phyloP scores from a whole-genome alignment of 1,140 invertebrate species.

The Scylla paramamosain region DNA sequence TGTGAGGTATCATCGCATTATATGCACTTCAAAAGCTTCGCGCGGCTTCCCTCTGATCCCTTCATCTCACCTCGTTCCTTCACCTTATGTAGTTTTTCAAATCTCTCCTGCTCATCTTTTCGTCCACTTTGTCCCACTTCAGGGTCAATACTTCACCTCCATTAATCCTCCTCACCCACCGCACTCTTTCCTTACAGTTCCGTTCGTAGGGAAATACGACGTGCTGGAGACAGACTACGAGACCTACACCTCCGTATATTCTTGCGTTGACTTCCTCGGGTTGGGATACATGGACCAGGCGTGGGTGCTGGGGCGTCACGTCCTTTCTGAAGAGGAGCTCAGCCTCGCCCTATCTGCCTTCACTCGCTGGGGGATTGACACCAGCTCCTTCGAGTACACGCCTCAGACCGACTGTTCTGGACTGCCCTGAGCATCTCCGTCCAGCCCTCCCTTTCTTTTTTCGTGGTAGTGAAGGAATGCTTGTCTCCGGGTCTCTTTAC shows the following conservation, averaged over 20 bases:
- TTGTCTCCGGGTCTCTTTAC: too few species aligned
- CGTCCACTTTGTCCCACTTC: background rate
- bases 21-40: background rate
- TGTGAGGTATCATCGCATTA: background rate
- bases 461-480: too few species aligned
- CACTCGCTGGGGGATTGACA: slow-evolving; percentile 12
- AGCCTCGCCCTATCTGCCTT: background rate
- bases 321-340: background rate
- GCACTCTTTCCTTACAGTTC: slow-evolving; percentile 21
- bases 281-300: slow-evolving; percentile 36
- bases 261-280: too few species aligned
- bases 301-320: slow-evolving; percentile 47
- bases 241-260: too few species aligned
- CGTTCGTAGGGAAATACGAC: slow-evolving; percentile 34
- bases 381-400: background rate
- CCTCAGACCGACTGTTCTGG: background rate
- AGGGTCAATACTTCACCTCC: background rate
- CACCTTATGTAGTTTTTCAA: background rate
- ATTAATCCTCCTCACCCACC: too few species aligned
- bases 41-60: background rate
- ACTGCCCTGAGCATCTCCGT: too few species aligned
- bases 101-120: background rate
- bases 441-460: too few species aligned
- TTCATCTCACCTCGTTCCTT: background rate
- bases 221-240: slow-evolving; percentile 39